Conservation (phyloP, 2,888 invertebrate genomes). For the Rhamphomyia laevipes region DNA sequence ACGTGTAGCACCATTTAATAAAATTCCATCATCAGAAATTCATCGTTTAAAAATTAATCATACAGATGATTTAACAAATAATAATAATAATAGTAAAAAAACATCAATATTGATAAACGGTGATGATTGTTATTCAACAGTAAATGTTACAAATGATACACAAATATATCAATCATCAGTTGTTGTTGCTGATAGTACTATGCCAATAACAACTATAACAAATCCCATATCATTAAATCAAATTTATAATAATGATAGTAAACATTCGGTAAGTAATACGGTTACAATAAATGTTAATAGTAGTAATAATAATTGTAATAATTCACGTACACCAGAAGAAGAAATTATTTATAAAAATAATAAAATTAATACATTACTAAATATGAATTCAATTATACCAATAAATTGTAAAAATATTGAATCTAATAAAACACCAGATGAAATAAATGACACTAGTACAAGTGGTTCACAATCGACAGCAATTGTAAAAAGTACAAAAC, state of each 20-base stretch:
- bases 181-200: constrained; percentile 49
- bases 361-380: constrained; percentile 31
- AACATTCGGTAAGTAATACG: constrained; percentile 33
- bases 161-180: constrained; percentile 63
- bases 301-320: constrained; percentile 20
- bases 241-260: neutral
- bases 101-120: constrained; percentile 64
- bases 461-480: constrained; percentile 5
- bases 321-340: constrained; percentile 18
- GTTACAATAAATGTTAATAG: constrained; percentile 47
- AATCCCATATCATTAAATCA: constrained; percentile 5
- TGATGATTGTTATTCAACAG: constrained; percentile 62
- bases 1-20: constrained; percentile 38
- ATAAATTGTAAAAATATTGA: constrained; percentile 22
- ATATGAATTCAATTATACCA: constrained; percentile 37
- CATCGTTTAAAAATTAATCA: constrained; percentile 45
- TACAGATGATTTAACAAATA: constrained; percentile 36
- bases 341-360: constrained; percentile 32
- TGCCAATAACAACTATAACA: constrained; percentile 15
- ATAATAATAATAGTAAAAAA: constrained; percentile 40
- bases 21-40: constrained; percentile 31
- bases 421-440: constrained; percentile 18
- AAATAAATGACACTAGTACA: neutral
- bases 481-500: constrained; percentile 16
- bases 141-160: constrained; percentile 56